phyloP scores from a whole-genome alignment of 2,113 vertebrate genomes.

The Stigmatopora nigra region DNA sequence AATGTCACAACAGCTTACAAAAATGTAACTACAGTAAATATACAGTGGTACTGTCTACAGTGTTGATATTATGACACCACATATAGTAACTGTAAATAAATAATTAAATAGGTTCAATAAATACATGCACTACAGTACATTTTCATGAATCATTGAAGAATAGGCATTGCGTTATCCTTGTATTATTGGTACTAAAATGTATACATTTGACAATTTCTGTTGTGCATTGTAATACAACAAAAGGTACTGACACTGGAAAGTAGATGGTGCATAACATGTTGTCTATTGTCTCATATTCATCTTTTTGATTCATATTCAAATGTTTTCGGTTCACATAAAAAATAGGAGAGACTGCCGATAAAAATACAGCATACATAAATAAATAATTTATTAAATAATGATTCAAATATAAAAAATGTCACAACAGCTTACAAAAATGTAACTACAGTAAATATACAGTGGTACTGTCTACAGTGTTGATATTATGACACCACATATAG shows the following conservation, averaged over 20 bases:
- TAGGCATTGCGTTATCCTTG: background rate
- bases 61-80: background rate
- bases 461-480: background rate
- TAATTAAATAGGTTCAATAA: conserved; percentile 23
- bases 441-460: too few relatives aligned
- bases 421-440: background rate
- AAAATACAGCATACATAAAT: background rate
- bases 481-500: background rate
- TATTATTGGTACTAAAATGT: background rate
- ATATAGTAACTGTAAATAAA: conserved; percentile 13
- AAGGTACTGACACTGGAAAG: too few relatives aligned
- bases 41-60: background rate
- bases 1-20: background rate
- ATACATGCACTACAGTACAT: conserved; percentile 1
- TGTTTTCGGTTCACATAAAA: background rate
- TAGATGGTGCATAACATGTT: too few relatives aligned
- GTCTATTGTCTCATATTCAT: too few relatives aligned
- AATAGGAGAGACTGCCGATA: background rate
- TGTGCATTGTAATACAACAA: background rate
- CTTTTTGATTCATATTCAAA: too few relatives aligned
- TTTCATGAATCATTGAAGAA: background rate
- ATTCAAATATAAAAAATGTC: background rate
- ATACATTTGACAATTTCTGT: background rate
- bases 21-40: too few relatives aligned
- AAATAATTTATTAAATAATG: conserved; percentile 4